Base-by-base conservation (phyloP, 2,113 vertebrate genomes). In the Chauna torquata region DNA sequence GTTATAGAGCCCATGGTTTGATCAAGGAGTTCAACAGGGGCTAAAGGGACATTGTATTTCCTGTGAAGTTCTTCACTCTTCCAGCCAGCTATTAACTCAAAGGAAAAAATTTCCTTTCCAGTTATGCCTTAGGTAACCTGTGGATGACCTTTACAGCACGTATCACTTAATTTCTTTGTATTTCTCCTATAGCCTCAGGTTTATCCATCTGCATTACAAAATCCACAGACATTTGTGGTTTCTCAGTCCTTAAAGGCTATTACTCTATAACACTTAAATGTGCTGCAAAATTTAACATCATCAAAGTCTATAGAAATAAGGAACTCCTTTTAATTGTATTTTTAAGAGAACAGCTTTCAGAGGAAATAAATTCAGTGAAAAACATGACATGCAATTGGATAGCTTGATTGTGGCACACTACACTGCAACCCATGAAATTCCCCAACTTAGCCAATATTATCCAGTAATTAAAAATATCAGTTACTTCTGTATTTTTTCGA, bases 381-480 rank as follows among this genome's bases (percentile, higher is more conserved):
- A 82, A 59, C 58, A 45, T 22, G 50, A 83, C 70, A 75, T 71
- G 44, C 75, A 93, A 92, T 38, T 82, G 69, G 59, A 47, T 81
- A 91, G 90, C 34, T 42, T 49, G 62, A 61, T 36, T 81, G 74
- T 70, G 83, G 87, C n/a, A 47, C 24, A 86, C 42, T 40, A 36
- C 58, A 62, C 42, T 7, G 38, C 30, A 85, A 78, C 65, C 45
- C 49, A 77, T 86, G 82, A 91, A 84, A 93, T 85, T 79, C 59
- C 80, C 52, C 57, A 89, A 71, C 80, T 94, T 81, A 71, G 83
- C 55, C 82, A 93, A 24, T 66, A 82, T 82, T 75, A 58, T 65
- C 25, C 54, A 49, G 58, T 94, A 95, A 86, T 81, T 96, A 97
- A 87, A 94, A 96, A 62, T 68, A 95, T 88, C 85, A 84, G 76